Base-by-base conservation (phyloP, 2,888 invertebrate genomes). In the Crossocerus cetratus region DNA sequence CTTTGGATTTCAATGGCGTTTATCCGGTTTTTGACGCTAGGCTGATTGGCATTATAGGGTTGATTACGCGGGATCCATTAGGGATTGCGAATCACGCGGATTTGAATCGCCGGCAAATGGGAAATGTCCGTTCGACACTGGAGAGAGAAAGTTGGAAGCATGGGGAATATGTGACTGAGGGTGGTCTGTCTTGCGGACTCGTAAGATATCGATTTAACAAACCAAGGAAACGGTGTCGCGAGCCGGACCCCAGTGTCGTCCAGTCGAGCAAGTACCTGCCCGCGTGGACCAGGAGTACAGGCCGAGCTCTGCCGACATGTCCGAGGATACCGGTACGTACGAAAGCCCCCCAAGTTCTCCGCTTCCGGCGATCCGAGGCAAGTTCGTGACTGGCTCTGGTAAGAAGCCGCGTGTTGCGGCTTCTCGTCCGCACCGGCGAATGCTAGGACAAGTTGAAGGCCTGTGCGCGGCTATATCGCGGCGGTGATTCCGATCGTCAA, bases 281-380 rank as follows among this genome's bases (percentile, higher is more conserved):
- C 63, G 72, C 65, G 66, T 76, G 74, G 81, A 78, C 80, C 82
- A 76, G 67, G 61, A 45, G 62, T 56, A 70, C 54, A 61, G 61
- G 61, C 57, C 22, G 21, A 53, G 21, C 45, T 20, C 18, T 3
- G 0, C 60, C 72, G 66, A 72, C 56, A 82, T 82, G 82, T 82
- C 82, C 69, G 81, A 80, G 16, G 82, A 76, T 32, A 78, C 76
- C 64, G 82, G 82, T 82, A 82, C 69, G 82, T 82, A 74, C 49
- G 56, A 55, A 55, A 32, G 32, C 8, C 3, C 32, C 8, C 32
- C 8, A 32, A 32, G 32, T 32, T 8, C 32, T 32, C 8, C 32
- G 11, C 32, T 32, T 32, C 32, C 32, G 32, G 32, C 32, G 32
- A 8, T 67, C 67, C 56, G 18, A 32, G 53, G 4, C 13, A 32